Base-by-base conservation (phyloP, 2,888 invertebrate species). In the Oegoconia quadripuncta region DNA sequence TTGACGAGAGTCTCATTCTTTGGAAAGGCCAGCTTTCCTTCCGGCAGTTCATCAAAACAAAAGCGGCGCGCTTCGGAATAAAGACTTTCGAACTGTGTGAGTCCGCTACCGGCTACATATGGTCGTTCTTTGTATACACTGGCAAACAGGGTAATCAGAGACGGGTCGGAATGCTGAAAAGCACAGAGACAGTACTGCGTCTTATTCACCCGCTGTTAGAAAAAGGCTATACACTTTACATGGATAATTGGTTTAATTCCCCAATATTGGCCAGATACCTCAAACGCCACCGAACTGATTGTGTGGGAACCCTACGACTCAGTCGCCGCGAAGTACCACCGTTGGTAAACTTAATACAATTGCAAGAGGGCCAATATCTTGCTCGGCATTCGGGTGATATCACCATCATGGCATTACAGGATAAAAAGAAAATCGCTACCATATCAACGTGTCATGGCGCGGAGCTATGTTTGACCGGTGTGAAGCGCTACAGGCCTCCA, bases 61-160 rank as follows among this genome's bases (percentile, higher is more conserved):
- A 52, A 26, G 44, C 44, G 1, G 47, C 44, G 2, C 25, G 39
- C 3, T 40, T 43, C 8, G 48, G 45, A 3, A 48, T 48, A 1
- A 52, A 52, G 31, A 35, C 35, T 2, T 50, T 34, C 15, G 37
- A 52, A 23, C 30, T 50, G 6, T 50, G 50, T 23, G 48, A 50
- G 17, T 39, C 46, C 7, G 13, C 30, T 12, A 47, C 50, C 8
- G 50, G 30, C 2, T 53, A 54, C 36, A n/a, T 51, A 6, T 41
- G 44, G 37, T 40, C 39, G 9, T 42, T 44, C 14, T 39, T 48
- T 9, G 22, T 48, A n/a, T 52, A 50, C 22, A 29, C 44, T 6
- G 48, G 48, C 8, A 16, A n/a, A 5, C 5, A 8, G 2, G 5
- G 17, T 0, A 8, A 8, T 16, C 16, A 16, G 3, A 13, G 13